Percentiles rank a stretch among this genome's conserved stretches.
Conservation (phyloP, 2,797 vertebrate species). For the Rhinichthys osculus region DNA sequence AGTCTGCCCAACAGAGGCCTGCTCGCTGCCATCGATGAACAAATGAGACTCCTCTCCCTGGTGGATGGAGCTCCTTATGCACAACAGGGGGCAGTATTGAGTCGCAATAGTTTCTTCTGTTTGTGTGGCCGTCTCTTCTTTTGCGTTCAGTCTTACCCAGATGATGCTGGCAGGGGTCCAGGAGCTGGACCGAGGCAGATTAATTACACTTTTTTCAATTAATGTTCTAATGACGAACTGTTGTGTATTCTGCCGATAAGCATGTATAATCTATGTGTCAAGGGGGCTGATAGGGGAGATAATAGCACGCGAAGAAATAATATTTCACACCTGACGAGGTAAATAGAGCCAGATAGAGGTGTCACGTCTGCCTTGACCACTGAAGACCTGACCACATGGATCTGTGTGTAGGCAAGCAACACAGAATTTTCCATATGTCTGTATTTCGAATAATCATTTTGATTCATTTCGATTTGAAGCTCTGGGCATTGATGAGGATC, state of each 20-base stretch:
- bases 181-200: conserved; percentile 79
- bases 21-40: conserved; percentile 30
- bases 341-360: conserved; percentile 43
- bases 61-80: conserved; percentile 19
- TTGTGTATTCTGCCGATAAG: conserved; percentile 82
- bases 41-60: neutral
- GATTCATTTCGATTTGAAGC: neutral
- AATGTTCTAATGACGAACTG: conserved; percentile 83
- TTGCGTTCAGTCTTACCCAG: conserved; percentile 39
- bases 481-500: conserved; percentile 15
- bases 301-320: conserved; percentile 57
- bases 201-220: conserved; percentile 88
- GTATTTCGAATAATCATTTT: neutral
- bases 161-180: conserved; percentile 77
- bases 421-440: conserved; percentile 10
- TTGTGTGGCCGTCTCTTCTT: conserved; percentile 23
- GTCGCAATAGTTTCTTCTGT: conserved; percentile 64
- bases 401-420: conserved; percentile 30
- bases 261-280: conserved; percentile 67
- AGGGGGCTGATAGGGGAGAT: conserved; percentile 71
- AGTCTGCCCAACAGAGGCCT: conserved; percentile 55
- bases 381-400: neutral
- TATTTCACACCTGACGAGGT: conserved; percentile 50
- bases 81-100: conserved; percentile 83
- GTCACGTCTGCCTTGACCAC: conserved; percentile 12